phyloP scores from a whole-genome alignment of 2,797 vertebrate genomes.

The Melanotaenia parkinsoni region DNA sequence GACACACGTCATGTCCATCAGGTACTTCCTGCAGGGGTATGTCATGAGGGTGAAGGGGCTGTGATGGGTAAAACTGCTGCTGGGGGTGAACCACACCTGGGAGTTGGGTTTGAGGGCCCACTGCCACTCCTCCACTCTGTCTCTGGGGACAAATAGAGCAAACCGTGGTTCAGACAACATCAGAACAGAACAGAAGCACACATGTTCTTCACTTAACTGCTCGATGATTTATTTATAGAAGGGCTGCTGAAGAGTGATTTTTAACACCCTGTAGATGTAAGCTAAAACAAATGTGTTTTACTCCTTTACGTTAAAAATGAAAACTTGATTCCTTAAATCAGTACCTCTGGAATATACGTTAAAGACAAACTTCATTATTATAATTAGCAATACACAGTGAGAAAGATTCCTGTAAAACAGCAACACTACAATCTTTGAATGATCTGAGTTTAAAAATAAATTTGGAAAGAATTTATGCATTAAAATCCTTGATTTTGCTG shows the following conservation, averaged over 20 bases:
- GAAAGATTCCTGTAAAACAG: neutral
- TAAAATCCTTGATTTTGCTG: neutral
- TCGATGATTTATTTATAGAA: neutral
- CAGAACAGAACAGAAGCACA: neutral
- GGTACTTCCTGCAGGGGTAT: conserved; percentile 93
- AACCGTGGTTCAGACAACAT: neutral
- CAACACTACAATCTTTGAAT: neutral
- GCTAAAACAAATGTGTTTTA: neutral
- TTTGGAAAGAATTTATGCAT: neutral
- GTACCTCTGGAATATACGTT: too few species aligned
- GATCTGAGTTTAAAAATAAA: neutral
- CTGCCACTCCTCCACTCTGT: conserved; percentile 74
- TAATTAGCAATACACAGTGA: neutral
- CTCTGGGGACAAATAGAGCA: conserved; percentile 79
- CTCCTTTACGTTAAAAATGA: neutral
- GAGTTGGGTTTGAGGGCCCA: conserved; percentile 83
- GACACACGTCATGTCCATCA: conserved; percentile 86
- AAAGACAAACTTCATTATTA: neutral
- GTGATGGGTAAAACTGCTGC: conserved; percentile 83
- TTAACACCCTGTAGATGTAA: neutral
- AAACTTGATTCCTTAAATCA: neutral
- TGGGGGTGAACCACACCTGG: conserved; percentile 83
- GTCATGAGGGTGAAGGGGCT: conserved; percentile 85
- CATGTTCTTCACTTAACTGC: neutral
- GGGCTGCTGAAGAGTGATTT: neutral